These are phyloP conservation scores for Cyphomyrus plagiostoma DNA, from an alignment of 2,113 vertebrate species.

Conservation along the genomic window DNA sequence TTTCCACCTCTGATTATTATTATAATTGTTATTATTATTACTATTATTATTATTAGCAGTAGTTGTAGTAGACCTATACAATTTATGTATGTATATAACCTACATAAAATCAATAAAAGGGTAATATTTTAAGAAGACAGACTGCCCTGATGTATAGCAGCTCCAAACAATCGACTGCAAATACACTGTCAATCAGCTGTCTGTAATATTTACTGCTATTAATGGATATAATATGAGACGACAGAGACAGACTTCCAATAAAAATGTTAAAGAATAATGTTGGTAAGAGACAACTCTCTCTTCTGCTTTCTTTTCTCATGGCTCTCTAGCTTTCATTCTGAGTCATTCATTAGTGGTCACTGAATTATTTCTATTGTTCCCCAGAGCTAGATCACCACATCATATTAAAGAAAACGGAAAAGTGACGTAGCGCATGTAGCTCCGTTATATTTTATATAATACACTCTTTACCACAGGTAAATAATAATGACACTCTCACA, in stretches of 20 bases:
- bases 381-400: neutral
- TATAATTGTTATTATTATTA: neutral
- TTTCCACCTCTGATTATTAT: neutral
- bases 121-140: neutral
- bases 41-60: neutral
- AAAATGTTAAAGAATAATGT: neutral
- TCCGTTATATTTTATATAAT: neutral
- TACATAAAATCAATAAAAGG: neutral
- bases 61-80: neutral
- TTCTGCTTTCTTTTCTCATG: neutral
- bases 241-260: neutral
- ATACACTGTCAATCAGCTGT: neutral
- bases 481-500: neutral
- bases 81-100: neutral
- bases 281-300: neutral
- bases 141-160: neutral
- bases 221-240: neutral
- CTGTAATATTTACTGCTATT: neutral
- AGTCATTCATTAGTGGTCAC: neutral
- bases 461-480: neutral
- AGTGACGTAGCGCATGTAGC: neutral
- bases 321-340: neutral
- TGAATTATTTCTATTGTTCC: neutral
- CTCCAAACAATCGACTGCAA: neutral
- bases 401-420: neutral